Evolutionary conservation across 2,113 vertebrate genomes (phyloP).

Genomic region (Pandion haliaetus): DNA sequence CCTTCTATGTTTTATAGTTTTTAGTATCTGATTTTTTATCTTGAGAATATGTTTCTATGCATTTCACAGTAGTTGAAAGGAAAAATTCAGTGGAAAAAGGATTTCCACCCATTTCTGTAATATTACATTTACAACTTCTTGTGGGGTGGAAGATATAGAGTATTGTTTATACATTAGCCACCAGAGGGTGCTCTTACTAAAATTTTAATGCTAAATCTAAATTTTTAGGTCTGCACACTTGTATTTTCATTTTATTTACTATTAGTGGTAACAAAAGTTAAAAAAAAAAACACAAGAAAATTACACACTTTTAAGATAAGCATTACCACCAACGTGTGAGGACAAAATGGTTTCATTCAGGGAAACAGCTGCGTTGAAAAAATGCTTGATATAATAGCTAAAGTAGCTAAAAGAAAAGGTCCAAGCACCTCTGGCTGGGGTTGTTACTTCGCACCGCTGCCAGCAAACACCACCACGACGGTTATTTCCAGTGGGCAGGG

Average conservation of each 20-base stretch:
- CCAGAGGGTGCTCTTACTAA: slow-evolving; percentile 15
- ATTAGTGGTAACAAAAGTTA: not conserved
- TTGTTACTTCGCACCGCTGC: not conserved
- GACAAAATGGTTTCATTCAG: not conserved
- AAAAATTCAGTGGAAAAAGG: not conserved
- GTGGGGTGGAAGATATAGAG: not conserved
- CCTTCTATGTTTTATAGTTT: not conserved
- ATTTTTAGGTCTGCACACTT: not conserved
- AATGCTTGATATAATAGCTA: not conserved
- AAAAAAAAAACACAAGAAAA: not conserved
- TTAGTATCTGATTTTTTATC: not conserved
- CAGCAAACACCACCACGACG: rapidly evolving
- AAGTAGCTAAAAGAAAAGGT: not conserved
- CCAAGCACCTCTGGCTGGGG: rapidly evolving
- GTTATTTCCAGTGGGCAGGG: not conserved
- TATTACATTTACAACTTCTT: not conserved
- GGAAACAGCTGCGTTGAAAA: not conserved
- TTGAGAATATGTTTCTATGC: not conserved
- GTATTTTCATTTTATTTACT: not conserved
- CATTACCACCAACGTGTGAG: not conserved
- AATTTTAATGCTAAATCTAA: not conserved
- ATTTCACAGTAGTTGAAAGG: not conserved
- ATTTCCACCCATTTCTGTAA: not conserved
- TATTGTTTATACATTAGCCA: not conserved
- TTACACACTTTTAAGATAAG: not conserved